These are phyloP conservation scores for Theristicus caerulescens DNA, from an alignment of 2,113 vertebrate species.

Conservation along the genomic window DNA sequence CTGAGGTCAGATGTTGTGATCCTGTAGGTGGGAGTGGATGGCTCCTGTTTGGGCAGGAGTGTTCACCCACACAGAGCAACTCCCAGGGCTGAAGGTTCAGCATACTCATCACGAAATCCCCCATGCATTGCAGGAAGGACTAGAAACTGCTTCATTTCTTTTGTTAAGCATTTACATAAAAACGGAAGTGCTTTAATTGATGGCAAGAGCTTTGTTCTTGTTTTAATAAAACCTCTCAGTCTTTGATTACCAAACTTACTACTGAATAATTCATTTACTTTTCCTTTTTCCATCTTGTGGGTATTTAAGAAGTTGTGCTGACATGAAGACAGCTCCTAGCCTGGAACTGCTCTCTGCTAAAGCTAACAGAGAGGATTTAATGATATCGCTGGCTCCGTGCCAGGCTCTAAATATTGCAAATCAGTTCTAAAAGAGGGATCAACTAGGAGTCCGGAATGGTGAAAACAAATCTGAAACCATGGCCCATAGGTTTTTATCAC, in stretches of 20 bases:
- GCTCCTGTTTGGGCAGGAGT: not conserved
- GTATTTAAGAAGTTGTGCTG: slow-evolving; percentile 31
- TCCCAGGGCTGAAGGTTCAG: not conserved
- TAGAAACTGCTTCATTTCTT: slow-evolving; percentile 45
- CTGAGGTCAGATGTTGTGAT: not conserved
- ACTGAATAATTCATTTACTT: slow-evolving; percentile 28
- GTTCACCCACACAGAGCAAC: not conserved
- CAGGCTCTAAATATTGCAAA: not conserved
- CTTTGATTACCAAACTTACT: slow-evolving; percentile 38
- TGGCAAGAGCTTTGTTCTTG: slow-evolving; percentile 16
- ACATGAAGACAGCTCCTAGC: slow-evolving; percentile 4
- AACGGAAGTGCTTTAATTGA: slow-evolving; percentile 43
- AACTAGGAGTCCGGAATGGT: not conserved
- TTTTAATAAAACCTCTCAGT: slow-evolving; percentile 25
- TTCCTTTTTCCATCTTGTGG: slow-evolving; percentile 16
- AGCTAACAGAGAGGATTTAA: slow-evolving; percentile 16
- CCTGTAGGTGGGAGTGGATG: not conserved
- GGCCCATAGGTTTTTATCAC: not conserved
- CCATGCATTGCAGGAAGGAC: not conserved
- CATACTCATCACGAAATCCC: not conserved
- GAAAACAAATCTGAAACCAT: not conserved
- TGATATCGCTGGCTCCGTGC: not conserved
- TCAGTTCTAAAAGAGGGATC: not conserved
- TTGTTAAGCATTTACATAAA: slow-evolving; percentile 42
- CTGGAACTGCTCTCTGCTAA: not conserved